A percentile compares a stretch with the other conserved stretches of the same genome.
Evolutionary conservation across 2,113 vertebrate species (phyloP).

Genomic region (Callipepla squamata): DNA sequence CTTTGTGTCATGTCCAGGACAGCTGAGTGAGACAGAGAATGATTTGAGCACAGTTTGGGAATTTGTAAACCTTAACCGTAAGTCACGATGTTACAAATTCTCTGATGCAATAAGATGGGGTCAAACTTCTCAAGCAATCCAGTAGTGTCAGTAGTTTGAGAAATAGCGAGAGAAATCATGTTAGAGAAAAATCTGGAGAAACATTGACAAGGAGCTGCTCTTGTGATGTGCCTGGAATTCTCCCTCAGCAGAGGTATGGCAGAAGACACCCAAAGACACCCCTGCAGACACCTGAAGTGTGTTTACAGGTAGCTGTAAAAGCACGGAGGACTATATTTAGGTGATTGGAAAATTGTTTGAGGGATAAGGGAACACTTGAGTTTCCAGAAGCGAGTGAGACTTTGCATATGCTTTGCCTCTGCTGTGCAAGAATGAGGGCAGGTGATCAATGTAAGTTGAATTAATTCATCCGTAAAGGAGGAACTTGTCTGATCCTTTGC

Average conservation of each 20-base stretch:
- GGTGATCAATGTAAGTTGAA: neutral
- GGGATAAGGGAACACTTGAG: neutral
- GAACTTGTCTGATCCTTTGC: neutral
- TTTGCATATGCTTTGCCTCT: neutral
- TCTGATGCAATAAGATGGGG: neutral
- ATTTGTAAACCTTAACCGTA: neutral
- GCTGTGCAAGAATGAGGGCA: neutral
- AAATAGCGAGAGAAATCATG: neutral
- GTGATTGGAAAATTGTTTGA: neutral
- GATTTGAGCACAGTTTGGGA: neutral
- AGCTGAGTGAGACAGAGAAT: neutral
- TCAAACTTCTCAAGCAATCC: neutral
- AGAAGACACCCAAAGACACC: neutral
- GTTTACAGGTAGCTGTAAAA: neutral
- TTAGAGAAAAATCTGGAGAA: neutral
- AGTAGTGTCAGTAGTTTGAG: neutral
- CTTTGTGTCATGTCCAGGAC: neutral
- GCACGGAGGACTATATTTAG: neutral
- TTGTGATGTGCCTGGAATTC: neutral
- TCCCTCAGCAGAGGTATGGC: neutral
- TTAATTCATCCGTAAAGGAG: neutral
- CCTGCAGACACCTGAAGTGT: neutral
- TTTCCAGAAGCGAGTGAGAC: neutral
- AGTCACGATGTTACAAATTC: neutral
- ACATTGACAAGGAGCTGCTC: neutral